Percentiles rank a stretch among this genome's conserved stretches.
These are phyloP conservation scores for Carollia perspicillata DNA, from an alignment of 2,113 vertebrate species.

Conservation along the genomic window DNA sequence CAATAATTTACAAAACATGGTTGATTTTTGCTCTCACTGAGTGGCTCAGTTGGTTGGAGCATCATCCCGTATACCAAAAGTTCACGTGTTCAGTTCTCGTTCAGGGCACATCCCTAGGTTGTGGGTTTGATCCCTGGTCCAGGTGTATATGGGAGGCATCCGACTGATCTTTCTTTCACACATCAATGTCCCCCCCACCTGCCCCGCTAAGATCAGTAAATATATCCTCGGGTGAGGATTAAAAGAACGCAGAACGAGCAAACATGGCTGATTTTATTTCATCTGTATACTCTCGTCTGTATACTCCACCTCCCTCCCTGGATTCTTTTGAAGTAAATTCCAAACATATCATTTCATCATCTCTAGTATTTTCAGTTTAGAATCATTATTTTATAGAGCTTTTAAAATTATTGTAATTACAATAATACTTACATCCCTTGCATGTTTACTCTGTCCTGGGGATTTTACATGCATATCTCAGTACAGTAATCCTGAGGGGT, in stretches of 20 bases:
- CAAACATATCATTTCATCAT: constrained; percentile 3
- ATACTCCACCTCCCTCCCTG: not conserved
- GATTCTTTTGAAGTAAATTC: constrained; percentile 47
- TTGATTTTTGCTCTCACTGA: not conserved
- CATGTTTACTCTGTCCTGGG: not conserved
- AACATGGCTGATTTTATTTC: constrained; percentile 2
- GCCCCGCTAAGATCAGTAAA: no score
- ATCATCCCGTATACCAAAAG: no score
- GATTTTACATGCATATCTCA: not conserved
- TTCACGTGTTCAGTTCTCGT: no score
- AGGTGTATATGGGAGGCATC: no score
- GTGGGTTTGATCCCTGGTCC: no score
- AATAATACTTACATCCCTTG: not conserved
- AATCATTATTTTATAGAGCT: not conserved
- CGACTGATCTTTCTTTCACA: no score
- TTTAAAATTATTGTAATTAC: constrained; percentile 3
- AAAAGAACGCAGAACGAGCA: not conserved
- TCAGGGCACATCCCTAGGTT: no score
- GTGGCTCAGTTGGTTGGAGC: no score
- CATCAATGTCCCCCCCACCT: no score
- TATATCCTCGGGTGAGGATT: no score
- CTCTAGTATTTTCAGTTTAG: constrained; percentile 23
- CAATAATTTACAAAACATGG: not conserved
- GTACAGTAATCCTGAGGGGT: not conserved
- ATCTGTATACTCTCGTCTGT: not conserved